Percentiles rank a stretch among this genome's conserved stretches.
Conservation (phyloP, 2,113 vertebrate species). For the Xiphorhynchus elegans region DNA sequence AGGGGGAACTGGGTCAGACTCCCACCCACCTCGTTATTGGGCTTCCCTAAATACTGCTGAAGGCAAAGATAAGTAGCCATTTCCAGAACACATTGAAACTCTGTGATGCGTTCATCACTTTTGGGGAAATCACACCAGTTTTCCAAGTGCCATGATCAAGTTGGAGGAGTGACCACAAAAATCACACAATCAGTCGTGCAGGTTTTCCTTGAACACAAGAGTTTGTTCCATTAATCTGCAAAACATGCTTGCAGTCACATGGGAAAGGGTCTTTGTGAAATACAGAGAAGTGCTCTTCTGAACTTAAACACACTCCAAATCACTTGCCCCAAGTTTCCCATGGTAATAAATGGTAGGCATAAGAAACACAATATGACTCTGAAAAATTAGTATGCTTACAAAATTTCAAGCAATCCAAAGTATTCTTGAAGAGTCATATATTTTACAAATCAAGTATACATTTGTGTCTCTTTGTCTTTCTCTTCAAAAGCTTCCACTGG, state of each 20-base stretch:
- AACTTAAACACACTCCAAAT: constrained; percentile 43
- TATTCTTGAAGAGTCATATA: constrained; percentile 64
- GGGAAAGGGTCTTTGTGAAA: neutral
- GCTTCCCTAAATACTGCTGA: neutral
- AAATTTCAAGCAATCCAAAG: constrained; percentile 62
- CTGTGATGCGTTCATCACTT: neutral
- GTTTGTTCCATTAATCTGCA: neutral
- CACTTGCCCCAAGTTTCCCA: neutral
- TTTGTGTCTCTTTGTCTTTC: constrained; percentile 26
- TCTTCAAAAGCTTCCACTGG: constrained; percentile 64
- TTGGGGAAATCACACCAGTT: neutral
- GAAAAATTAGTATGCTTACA: constrained; percentile 59
- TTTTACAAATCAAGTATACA: constrained; percentile 61
- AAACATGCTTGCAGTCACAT: neutral
- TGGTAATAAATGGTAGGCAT: neutral
- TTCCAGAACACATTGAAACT: neutral
- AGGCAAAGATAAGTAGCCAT: constrained; percentile 5
- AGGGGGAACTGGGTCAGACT: neutral
- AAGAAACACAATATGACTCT: constrained; percentile 8
- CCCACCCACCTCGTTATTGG: neutral
- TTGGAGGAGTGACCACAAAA: neutral
- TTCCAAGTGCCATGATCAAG: neutral
- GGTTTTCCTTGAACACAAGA: neutral
- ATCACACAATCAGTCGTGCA: neutral
- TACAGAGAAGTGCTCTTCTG: neutral